A percentile compares a stretch with the other conserved stretches of the same genome.
phyloP scores from a whole-genome alignment of 2,113 vertebrate genomes.

The Uropsilus gracilis region DNA sequence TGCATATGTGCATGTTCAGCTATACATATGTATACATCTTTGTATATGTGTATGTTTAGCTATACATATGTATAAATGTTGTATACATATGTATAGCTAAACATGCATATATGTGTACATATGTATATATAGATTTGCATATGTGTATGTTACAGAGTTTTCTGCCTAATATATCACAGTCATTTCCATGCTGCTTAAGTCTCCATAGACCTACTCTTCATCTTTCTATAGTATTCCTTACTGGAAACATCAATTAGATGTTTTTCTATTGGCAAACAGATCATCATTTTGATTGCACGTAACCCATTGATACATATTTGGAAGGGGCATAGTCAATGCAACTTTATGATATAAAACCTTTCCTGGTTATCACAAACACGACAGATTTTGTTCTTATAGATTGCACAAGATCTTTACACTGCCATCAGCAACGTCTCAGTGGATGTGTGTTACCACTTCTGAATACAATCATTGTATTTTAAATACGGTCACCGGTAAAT shows the following conservation, averaged over 20 bases:
- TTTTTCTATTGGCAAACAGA: background rate
- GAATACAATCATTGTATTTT: background rate
- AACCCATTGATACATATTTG: background rate
- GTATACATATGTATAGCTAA: too few species aligned
- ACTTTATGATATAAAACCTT: background rate
- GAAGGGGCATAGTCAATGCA: background rate
- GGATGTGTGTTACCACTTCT: background rate
- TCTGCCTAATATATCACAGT: too few species aligned
- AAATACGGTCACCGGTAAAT: background rate
- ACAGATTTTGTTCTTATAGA: background rate
- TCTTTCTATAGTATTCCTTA: background rate
- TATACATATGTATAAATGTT: too few species aligned
- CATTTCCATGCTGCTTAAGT: background rate
- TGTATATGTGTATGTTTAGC: too few species aligned
- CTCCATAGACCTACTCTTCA: background rate
- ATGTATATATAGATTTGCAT: too few species aligned
- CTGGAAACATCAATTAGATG: background rate
- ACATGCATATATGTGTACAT: too few species aligned
- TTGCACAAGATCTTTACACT: background rate
- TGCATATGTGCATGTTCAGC: too few species aligned
- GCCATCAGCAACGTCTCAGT: background rate
- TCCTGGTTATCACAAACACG: conserved; percentile 1
- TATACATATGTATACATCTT: too few species aligned
- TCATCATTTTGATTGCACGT: background rate
- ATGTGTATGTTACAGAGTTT: too few species aligned